A percentile compares a stretch with the other conserved stretches of the same genome.
Conservation (phyloP, 2,113 vertebrate genomes). For the Neodontobutis hainanensis region DNA sequence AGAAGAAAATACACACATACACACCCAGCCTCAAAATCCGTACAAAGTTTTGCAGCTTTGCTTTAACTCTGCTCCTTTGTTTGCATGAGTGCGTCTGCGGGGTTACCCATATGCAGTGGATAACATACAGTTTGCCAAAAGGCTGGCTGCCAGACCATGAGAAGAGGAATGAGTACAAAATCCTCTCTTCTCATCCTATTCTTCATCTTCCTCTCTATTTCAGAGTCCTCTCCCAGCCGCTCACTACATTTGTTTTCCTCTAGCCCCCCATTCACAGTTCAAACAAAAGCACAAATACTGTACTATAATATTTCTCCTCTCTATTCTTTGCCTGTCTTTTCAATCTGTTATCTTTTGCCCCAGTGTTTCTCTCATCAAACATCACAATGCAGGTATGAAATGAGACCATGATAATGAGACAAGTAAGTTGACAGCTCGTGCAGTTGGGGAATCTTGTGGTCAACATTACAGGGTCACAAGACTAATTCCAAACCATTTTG, state of each 20-base stretch:
- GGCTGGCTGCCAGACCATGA: constrained; percentile 61
- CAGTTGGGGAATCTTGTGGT: constrained; percentile 52
- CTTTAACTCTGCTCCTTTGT: constrained; percentile 18
- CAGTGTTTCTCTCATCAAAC: constrained; percentile 46
- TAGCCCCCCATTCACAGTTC: constrained; percentile 20
- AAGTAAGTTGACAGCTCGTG: constrained; percentile 46
- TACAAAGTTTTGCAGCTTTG: constrained; percentile 41
- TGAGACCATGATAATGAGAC: constrained; percentile 43
- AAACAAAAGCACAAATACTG: constrained; percentile 33
- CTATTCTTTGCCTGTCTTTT: constrained; percentile 1
- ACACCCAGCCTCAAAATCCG: constrained; percentile 36
- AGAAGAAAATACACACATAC: neutral
- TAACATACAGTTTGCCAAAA: constrained; percentile 56
- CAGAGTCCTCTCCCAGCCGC: constrained; percentile 29
- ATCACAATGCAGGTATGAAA: constrained; percentile 37
- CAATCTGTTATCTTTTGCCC: constrained; percentile 40
- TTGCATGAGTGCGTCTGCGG: constrained; percentile 35
- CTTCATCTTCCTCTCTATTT: constrained; percentile 43
- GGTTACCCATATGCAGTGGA: constrained; percentile 63
- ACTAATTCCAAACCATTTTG: constrained; percentile 52
- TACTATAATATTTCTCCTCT: constrained; percentile 9
- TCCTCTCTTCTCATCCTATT: constrained; percentile 46
- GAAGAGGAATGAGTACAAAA: constrained; percentile 45
- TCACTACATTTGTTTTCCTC: constrained; percentile 41
- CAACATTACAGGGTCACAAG: constrained; percentile 44